Percentiles rank a stretch among this genome's conserved stretches.
These are phyloP conservation scores for Drosophila arawakana DNA, from an alignment of 1,140 invertebrate genomes.

Conservation along the genomic window DNA sequence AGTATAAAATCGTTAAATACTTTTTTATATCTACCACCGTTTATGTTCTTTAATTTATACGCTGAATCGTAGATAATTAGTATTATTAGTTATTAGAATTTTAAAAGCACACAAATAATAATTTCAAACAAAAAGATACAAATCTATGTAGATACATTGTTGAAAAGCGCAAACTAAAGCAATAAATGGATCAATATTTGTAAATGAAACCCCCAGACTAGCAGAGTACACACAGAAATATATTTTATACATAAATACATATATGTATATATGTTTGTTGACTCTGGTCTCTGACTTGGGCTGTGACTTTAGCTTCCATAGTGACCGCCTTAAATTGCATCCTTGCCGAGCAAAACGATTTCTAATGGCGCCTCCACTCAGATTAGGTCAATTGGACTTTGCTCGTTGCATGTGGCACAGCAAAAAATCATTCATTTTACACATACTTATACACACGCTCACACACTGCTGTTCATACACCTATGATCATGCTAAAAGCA, in stretches of 20 bases:
- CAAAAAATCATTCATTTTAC: constrained; percentile 40
- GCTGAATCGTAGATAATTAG: too few relatives aligned
- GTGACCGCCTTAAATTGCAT: constrained; percentile 66
- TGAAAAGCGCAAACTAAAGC: neutral
- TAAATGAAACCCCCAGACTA: neutral
- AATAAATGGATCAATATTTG: constrained; percentile 5
- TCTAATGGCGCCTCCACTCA: constrained; percentile 69
- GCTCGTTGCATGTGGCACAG: constrained; percentile 32
- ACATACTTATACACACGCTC: neutral
- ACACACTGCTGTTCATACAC: neutral
- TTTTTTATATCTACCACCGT: too few relatives aligned
- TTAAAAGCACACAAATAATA: too few relatives aligned
- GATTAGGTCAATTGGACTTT: constrained; percentile 57
- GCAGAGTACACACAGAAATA: neutral
- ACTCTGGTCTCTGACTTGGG: neutral
- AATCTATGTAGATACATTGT: too few relatives aligned
- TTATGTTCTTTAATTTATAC: too few relatives aligned
- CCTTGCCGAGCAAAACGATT: constrained; percentile 72
- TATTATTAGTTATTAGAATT: too few relatives aligned
- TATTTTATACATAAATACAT: neutral
- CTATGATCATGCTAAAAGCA: neutral
- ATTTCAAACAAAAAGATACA: too few relatives aligned
- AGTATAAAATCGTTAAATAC: too few relatives aligned
- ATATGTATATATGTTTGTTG: neutral
- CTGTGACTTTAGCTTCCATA: constrained; percentile 17